Evolutionary conservation across 1,140 invertebrate genomes (phyloP).

Genomic region (Telenomus remus): DNA sequence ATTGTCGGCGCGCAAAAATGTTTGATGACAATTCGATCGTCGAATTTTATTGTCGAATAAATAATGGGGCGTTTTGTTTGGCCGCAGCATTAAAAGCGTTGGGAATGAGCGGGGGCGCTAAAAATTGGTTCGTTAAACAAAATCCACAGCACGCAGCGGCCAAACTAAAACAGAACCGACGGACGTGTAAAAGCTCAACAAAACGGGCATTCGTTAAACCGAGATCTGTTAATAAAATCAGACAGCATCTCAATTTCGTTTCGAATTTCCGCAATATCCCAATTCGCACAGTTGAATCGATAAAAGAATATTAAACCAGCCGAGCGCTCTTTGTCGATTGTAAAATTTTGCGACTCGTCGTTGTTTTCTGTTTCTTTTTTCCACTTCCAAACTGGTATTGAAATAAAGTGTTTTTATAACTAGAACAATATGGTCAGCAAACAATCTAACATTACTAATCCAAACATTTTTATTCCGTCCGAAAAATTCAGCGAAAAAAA

Average conservation of each 20-base stretch:
- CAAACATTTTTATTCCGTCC: too few relatives aligned
- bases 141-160: constrained; percentile 12
- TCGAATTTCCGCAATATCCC: too few relatives aligned
- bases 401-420: too few relatives aligned
- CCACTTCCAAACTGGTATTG: too few relatives aligned
- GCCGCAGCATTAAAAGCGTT: constrained; percentile 14
- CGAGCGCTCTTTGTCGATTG: too few relatives aligned
- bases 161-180: constrained; percentile 28
- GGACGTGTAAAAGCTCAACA: constrained; percentile 34
- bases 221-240: constrained; percentile 47
- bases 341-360: too few relatives aligned
- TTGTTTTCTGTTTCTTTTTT: too few relatives aligned
- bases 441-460: too few relatives aligned
- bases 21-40: constrained; percentile 5
- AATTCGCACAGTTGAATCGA: too few relatives aligned
- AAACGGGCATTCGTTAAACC: constrained; percentile 37
- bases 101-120: constrained; percentile 3
- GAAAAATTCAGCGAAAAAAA: too few relatives aligned
- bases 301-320: too few relatives aligned
- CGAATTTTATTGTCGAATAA: constrained; percentile 36
- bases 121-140: constrained; percentile 45
- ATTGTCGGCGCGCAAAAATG: background rate
- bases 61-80: constrained; percentile 27
- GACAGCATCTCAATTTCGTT: constrained; percentile 17
- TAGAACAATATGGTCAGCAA: too few relatives aligned